Percentiles rank a stretch among this genome's conserved stretches.
Evolutionary conservation across 1,140 invertebrate species (phyloP).

Genomic region (Leptopilina boulardi): DNA sequence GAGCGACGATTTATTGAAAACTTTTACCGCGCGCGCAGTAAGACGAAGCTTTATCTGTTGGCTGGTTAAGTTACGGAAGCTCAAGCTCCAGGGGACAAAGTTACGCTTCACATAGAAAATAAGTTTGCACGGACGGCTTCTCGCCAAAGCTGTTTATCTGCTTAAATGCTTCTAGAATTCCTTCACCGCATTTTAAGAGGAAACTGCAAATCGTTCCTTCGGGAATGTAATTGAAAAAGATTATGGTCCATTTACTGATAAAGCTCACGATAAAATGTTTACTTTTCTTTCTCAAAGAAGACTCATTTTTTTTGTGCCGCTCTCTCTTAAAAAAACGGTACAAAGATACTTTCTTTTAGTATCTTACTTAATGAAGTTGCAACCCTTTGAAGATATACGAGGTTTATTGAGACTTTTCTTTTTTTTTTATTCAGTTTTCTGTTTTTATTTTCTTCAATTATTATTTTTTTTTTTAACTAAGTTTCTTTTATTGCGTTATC

Average conservation of each 20-base stretch:
- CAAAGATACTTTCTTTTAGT: constrained; percentile 24
- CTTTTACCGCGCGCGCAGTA: background rate
- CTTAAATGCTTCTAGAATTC: constrained; percentile 29
- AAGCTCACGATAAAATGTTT: constrained; percentile 29
- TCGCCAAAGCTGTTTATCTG: constrained; percentile 32
- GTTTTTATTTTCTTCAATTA: background rate
- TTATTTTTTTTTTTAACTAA: background rate
- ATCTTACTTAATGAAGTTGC: constrained; percentile 27
- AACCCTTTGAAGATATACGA: constrained; percentile 26
- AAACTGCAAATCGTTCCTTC: constrained; percentile 30
- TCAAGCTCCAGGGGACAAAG: constrained; percentile 26
- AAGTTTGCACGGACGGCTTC: constrained; percentile 30
- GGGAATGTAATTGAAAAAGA: constrained; percentile 33
- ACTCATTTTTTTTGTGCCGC: background rate
- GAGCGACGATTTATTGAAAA: constrained; percentile 27
- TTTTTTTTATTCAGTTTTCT: background rate
- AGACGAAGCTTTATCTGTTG: constrained; percentile 27
- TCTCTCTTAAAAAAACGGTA: constrained; percentile 13
- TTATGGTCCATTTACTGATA: constrained; percentile 30
- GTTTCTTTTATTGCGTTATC: background rate
- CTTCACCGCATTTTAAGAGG: constrained; percentile 32
- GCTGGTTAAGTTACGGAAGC: constrained; percentile 28
- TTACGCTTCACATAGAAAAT: constrained; percentile 17
- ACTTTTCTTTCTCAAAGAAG: constrained; percentile 3
- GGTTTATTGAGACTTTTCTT: background rate